A percentile compares a stretch with the other conserved stretches of the same genome.
Conservation (phyloP, 2,113 vertebrate genomes). For the Seriola dumerili region DNA sequence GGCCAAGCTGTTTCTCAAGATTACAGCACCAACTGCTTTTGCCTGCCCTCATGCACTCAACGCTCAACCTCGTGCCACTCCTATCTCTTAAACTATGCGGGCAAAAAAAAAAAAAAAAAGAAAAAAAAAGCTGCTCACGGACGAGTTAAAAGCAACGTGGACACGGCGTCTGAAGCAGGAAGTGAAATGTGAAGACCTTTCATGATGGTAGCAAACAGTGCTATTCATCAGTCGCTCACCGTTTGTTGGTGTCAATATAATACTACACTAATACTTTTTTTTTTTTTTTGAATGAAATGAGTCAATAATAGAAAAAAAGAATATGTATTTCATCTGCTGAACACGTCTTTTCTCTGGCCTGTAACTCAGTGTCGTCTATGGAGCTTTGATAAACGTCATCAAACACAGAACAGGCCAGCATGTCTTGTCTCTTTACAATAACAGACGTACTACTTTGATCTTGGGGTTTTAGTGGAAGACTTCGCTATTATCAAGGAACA, state of each 20-base stretch:
- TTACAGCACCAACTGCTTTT: conserved; percentile 81
- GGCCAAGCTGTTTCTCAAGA: conserved; percentile 77
- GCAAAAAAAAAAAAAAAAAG: conserved; percentile 39
- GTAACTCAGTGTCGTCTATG: conserved; percentile 4
- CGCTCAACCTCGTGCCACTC: conserved; percentile 57
- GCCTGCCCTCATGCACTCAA: conserved; percentile 62
- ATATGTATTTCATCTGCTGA: conserved; percentile 32
- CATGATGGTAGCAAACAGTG: not conserved
- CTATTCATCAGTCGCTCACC: not conserved
- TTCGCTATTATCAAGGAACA: conserved; percentile 23
- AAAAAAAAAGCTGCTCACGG: conserved; percentile 24
- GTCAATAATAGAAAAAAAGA: conserved; percentile 14
- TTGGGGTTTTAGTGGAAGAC: conserved; percentile 32
- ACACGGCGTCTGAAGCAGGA: not conserved
- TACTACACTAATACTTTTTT: conserved; percentile 14
- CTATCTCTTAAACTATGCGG: conserved; percentile 33
- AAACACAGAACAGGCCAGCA: conserved; percentile 30
- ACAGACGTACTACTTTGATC: conserved; percentile 55
- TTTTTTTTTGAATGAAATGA: conserved; percentile 28
- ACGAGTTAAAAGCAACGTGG: conserved; percentile 22
- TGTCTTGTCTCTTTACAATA: not conserved
- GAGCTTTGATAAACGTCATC: conserved; percentile 57
- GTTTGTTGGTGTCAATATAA: not conserved
- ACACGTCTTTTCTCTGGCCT: conserved; percentile 23
- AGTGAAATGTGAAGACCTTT: conserved; percentile 21